Evolutionary conservation across 2,888 invertebrate genomes (phyloP), one percentile per base, ranked within the genome.

Genomic region (Dicyrtoma fusca): DNA sequence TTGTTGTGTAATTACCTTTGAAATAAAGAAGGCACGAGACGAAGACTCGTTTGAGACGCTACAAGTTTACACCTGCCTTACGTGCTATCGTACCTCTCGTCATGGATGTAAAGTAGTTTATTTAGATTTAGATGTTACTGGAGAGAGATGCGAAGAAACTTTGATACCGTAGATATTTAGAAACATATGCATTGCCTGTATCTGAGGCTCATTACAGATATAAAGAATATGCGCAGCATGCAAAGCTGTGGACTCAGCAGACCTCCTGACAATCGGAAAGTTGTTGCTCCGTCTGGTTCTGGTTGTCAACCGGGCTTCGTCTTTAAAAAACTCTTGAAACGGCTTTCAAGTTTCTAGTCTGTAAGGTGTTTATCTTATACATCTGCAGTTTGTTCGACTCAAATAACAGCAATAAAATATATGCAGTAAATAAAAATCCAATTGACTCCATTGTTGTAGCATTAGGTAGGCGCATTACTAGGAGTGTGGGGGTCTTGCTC

Each of bases 61-160:
- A 13, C 6, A 64, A 47, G 64, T 65, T 53, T 65, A 65, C 65
- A 65, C 65, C 65, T 65, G 65, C 65, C 65, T 19, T 21, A 23
- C 26, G 17, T 25, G 26, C 51, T 65, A 8, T 8, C 34, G 34
- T 34, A 34, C 34, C 25, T 65, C 25, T 65, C 25, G 21, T 23
- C 51, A 26, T 61, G 34, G 25, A 19, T 53, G n/a, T 17, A n/a
- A n/a, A n/a, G n/a, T n/a, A n/a, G n/a, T n/a, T n/a, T n/a, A n/a
- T n/a, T n/a, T n/a, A n/a, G n/a, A 13, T 65, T n/a, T 65, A 23
- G 21, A 55, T 8, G 55, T 26, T 57, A 25, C 57, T 26, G 8
- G 34, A 34, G 34, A 34, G 34, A 34, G 4, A 34, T 34, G 34
- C 3, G 8, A 34, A 34, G 34, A 34, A 34, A 34, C 34, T n/a